phyloP scores from a whole-genome alignment of 2,113 vertebrate species.

The Hippoglossus stenolepis region DNA sequence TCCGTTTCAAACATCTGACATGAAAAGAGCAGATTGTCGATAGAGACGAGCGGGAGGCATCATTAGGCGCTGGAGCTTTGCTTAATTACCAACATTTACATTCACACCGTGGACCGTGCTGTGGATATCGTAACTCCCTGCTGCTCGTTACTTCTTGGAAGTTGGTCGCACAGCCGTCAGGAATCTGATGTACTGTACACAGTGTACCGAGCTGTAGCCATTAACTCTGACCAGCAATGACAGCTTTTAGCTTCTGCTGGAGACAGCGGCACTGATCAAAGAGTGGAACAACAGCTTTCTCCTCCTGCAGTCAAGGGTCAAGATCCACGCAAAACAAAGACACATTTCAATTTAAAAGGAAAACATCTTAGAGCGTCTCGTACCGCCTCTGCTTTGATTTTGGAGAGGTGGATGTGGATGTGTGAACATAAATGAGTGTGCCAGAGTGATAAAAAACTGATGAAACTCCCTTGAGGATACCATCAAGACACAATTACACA shows the following conservation, averaged over 20 bases:
- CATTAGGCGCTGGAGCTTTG: conserved; percentile 59
- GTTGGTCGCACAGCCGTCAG: conserved; percentile 20
- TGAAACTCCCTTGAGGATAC: conserved; percentile 35
- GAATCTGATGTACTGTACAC: conserved; percentile 35
- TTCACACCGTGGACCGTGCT: conserved; percentile 36
- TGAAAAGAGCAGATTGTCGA: conserved; percentile 61
- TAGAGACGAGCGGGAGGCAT: conserved; percentile 47
- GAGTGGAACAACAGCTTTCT: conserved; percentile 29
- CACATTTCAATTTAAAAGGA: conserved; percentile 41
- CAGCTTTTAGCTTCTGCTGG: conserved; percentile 30
- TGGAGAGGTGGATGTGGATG: conserved; percentile 13
- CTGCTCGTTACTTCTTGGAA: conserved; percentile 66
- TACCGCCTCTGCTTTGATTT: conserved; percentile 38
- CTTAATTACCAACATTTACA: conserved; percentile 71
- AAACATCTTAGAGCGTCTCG: background rate
- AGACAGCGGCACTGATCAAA: conserved; percentile 25
- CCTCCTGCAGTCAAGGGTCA: conserved; percentile 9
- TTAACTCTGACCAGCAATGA: conserved; percentile 39
- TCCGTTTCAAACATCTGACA: conserved; percentile 63
- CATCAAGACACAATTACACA: conserved; percentile 39
- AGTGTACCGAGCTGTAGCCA: conserved; percentile 23
- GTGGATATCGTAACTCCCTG: conserved; percentile 30
- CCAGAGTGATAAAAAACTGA: conserved; percentile 24
- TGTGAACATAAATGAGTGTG: conserved; percentile 42
- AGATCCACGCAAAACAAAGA: conserved; percentile 20